phyloP scores from a whole-genome alignment of 2,797 vertebrate species.

The Enteromius afrohamiltoni region DNA sequence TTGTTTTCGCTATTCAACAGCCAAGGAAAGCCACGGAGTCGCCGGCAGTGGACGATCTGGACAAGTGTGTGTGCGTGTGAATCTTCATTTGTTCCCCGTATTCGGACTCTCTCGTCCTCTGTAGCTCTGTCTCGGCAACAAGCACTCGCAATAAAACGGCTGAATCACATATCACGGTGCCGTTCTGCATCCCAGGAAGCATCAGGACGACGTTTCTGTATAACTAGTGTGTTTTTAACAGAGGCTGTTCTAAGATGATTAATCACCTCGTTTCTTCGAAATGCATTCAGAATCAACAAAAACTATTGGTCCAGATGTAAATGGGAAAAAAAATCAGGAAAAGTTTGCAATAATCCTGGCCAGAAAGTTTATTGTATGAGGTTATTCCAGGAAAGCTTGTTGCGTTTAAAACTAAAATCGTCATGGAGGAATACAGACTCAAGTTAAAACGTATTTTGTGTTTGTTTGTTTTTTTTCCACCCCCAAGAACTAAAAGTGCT shows the following conservation, averaged over 20 bases:
- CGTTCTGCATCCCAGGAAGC: conserved; percentile 9
- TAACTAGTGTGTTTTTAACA: not conserved
- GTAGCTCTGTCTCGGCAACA: conserved; percentile 41
- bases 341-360: conserved; percentile 61
- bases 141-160: conserved; percentile 61
- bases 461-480: not conserved
- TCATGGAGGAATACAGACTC: not conserved
- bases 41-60: not conserved
- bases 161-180: conserved; percentile 27
- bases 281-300: not conserved
- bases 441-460: not conserved
- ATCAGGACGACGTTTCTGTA: not conserved
- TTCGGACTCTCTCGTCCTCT: conserved; percentile 1
- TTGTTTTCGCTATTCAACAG: not conserved
- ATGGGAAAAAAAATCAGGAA: not conserved
- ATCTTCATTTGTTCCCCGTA: not conserved
- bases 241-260: not conserved
- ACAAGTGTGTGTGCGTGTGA: not conserved
- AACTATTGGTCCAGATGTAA: not conserved
- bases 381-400: not conserved
- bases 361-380: not conserved
- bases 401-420: not conserved
- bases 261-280: not conserved
- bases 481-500: not conserved
- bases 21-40: conserved; percentile 32